Evolutionary conservation across 2,797 vertebrate genomes (phyloP), one percentile per base, ranked within the genome.

Genomic region (Denticeps clupeoides): DNA sequence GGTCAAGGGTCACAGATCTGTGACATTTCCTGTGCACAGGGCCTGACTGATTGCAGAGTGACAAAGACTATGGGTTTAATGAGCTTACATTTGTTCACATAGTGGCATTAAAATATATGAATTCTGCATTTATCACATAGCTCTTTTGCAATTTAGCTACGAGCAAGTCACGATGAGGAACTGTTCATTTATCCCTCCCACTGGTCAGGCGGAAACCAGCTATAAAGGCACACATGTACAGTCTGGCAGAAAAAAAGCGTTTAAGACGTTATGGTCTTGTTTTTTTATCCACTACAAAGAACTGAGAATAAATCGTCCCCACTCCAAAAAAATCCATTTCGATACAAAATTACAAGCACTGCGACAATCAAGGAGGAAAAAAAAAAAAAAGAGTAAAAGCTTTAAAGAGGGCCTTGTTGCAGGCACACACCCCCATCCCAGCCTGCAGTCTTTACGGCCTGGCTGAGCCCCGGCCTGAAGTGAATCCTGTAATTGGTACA

Each of bases 401-500:
- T 25, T 8, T 15, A 16, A 16, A 2, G 5, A 32, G 11, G 32
- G 21, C n/a, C 7, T 6, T 29, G n/a, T 51, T 6, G 15, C 31
- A 35, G 6, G 41, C 27, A 32, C 38, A 24, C 12, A 40, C 12
- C 26, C 15, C n/a, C n/a, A 33, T 15, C 24, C 4, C 9, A 35
- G 47, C 28, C 32, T 53, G 9, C 13, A 79, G 75, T 73, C 76
- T 81, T 13, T 10, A 65, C 35, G 81, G 49, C 32, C 81, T 79
- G 38, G 73, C 76, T 60, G 15, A 68, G 61, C 27, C 80, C 68
- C 1, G 79, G 77, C 15, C 77, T 79, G 35, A 75, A 56, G 22
- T 18, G 1, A 21, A 16, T 16, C 2, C 16, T 19, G 35, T 38
- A 38, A 38, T 38, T 38, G 35, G 35, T 38, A 21, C 38, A 19